Percentiles rank a stretch among this genome's conserved stretches.
Evolutionary conservation across 2,113 vertebrate species (phyloP).

Genomic region (Mormyrus lacerda): DNA sequence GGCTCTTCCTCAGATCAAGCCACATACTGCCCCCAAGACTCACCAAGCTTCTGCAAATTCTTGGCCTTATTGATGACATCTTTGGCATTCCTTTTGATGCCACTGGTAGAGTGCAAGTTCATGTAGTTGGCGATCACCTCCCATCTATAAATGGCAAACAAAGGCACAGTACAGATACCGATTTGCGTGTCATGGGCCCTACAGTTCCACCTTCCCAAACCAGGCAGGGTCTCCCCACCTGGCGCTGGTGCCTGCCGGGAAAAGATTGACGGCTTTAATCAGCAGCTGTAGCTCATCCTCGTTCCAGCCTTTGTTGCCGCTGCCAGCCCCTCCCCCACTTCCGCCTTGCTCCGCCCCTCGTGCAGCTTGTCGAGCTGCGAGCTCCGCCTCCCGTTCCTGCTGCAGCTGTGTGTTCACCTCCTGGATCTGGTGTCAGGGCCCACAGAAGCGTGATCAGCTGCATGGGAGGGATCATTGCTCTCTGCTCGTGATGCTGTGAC

Average conservation of each 20-base stretch:
- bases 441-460: background rate
- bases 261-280: conserved; percentile 98
- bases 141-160: conserved; percentile 66
- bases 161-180: background rate
- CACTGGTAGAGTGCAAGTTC: conserved; percentile 87
- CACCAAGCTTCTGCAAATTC: conserved; percentile 92
- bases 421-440: conserved; percentile 64
- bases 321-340: conserved; percentile 65
- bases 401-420: conserved; percentile 85
- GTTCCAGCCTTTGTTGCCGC: conserved; percentile 81
- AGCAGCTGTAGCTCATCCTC: conserved; percentile 92
- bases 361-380: conserved; percentile 76
- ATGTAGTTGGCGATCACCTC: conserved; percentile 98
- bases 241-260: conserved; percentile 94
- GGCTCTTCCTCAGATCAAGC: background rate
- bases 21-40: conserved; percentile 18
- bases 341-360: conserved; percentile 76
- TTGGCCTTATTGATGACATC: conserved; percentile 97
- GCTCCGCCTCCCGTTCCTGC: conserved; percentile 82
- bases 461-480: background rate
- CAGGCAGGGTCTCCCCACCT: conserved; percentile 58
- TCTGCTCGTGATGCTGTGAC: background rate
- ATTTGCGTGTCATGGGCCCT: too few relatives aligned
- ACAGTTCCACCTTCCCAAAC: background rate
- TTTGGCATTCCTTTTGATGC: conserved; percentile 86